Evolutionary conservation across 2,113 vertebrate genomes (phyloP), one percentile per base, ranked within the genome.

Genomic region (Coregonus clupeaformis): DNA sequence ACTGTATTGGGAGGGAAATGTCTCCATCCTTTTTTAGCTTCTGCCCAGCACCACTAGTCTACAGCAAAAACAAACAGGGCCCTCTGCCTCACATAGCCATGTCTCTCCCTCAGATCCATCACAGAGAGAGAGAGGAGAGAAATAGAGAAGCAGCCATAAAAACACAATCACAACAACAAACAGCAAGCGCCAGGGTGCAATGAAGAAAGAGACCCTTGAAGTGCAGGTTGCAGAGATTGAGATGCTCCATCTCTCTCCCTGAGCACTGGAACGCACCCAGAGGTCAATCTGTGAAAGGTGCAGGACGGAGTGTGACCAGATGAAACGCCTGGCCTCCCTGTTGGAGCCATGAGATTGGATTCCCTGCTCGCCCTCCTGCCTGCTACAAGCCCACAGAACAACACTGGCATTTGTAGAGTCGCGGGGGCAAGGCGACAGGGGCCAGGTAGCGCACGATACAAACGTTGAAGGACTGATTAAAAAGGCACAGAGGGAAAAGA

Each of bases 401-500:
- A 63, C 20, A 55, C 47, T 57, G 75, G 69, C 75, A 57, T 57
- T 36, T 52, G 67, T 25, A 11, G 14, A 42, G 52, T 62, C 11
- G 5, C 32, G 9, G 14, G 13, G 63, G 1, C n/a, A 18, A 16
- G 49, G 49, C 0, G 36, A 42, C 2, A 9, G 47, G 14, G 14
- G 49, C 12, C 16, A 52, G 49, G 16, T 18, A 18, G 18, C 16
- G 3, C 32, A 18, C 6, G 12, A 29, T 52, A 74, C 22, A 22
- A 62, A 62, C 57, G 71, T 24, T 69, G 74, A 57, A 70, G 59
- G 57, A 65, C 60, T 36, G 75, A 76, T 71, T 72, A 69, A 69
- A 42, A 42, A 49, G 49, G 16, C 14, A 52, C 49, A 4, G 49
- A 18, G 14, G 14, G 49, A 52, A 52, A 52, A 52, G 49, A 18